Base-by-base conservation (phyloP, 2,888 invertebrate species). In the Molanna angustata region DNA sequence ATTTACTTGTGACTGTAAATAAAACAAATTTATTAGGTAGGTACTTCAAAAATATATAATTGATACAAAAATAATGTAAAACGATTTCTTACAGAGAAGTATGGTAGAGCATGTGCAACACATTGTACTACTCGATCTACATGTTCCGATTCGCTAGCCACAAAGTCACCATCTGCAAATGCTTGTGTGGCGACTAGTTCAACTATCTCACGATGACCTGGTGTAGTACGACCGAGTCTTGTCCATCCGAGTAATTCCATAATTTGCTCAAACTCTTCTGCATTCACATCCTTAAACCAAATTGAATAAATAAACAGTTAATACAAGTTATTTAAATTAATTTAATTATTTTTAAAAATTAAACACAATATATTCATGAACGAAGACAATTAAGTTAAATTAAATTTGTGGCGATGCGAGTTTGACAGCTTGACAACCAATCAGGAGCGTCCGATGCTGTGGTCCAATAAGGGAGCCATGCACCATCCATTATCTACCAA, bases 211-310 rank as follows among this genome's bases (percentile, higher is more conserved):
- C 90, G 88, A 66, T 94, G 90, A 3, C 95, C 95, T 41, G 80
- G 79, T 11, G 90, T 80, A 4, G 92, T 89, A 61, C 86, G 86
- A 43, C 91, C 88, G 41, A 90, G 78, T 67, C 87, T 85, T 7
- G 95, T 87, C 71, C 85, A 83, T 20, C 86, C 84, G 62, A 97
- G 74, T 61, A 94, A 81, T 41, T 86, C 86, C 88, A 97, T 91
- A 54, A 96, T 84, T 57, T 85, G 81, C 63, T 91, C 86, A 73
- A 96, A 95, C 73, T 97, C 96, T 62, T 92, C 91, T 22, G 92
- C 91, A 11, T 88, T 90, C 20, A 93, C 89, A 78, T 93, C 92
- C 85, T 91, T n/a, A n/a, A n/a, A n/a, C n/a, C n/a, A n/a, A n/a
- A n/a, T n/a, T n/a, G n/a, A n/a, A n/a, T n/a, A n/a, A n/a, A n/a